Evolutionary conservation across 2,113 vertebrate species (phyloP), one percentile per base, ranked within the genome.

Genomic region (Syngnathus floridae): DNA sequence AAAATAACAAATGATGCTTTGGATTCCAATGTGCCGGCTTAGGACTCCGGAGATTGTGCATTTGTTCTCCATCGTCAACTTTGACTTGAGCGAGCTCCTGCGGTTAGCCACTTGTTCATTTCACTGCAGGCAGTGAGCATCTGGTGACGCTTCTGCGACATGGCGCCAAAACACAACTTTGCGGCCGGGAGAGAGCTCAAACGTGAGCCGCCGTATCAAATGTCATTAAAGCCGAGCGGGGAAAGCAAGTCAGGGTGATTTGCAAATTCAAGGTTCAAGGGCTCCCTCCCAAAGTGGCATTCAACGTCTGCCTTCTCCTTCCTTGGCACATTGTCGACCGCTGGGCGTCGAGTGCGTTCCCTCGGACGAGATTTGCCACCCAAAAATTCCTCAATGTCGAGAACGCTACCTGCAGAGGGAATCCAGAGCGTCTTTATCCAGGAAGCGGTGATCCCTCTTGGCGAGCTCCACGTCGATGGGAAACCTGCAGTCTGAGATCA

Each of bases 401-500:
- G 5, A 52, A 54, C 7, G 1, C 64, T 75, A 88, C 86, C 86
- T 88, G 86, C 78, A 78, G 22, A 88, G 81, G 0, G 86, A 84
- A 8, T 84, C 76, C 0, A 86, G 56, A 2, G 82, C 80, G 2
- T 86, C 82, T 43, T 82, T 64, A 58, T 88, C 86, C 79, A 88
- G 73, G 73, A 86, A 88, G 68, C 19, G 35, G 55, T 88, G 84
- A 67, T 88, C 86, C 0, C 48, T 58, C 64, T 74, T 78, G 3
- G 67, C 86, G 64, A 66, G 66, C 55, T 82, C 78, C 0, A 66
- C 9, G 66, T 88, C 79, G 0, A 88, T 4, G 36, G 84, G 84
- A 51, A 82, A 82, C 68, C 73, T 77, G 69, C 76, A 49, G 54
- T 84, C 86, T 88, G 73, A 72, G 19, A 73, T 1, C 2, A 5